Percentiles rank a stretch among this genome's conserved stretches.
Conservation (phyloP, 2,888 invertebrate species). For the Rhingia rostrata region DNA sequence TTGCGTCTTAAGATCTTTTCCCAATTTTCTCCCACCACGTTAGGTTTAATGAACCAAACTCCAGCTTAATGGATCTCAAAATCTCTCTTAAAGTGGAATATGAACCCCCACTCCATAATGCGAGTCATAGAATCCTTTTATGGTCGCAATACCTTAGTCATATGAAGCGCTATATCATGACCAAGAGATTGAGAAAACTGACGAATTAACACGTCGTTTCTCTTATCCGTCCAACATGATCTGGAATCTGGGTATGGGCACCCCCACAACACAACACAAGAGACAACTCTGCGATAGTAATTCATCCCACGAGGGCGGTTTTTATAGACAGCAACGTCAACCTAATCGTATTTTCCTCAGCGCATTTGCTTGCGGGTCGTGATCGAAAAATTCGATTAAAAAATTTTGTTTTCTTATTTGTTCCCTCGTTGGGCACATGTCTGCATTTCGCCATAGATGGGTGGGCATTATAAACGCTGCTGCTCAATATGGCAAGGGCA, state of each 20-base stretch:
- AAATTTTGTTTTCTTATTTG: constrained; percentile 18
- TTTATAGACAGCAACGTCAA: constrained; percentile 63
- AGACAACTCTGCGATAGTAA: constrained; percentile 19
- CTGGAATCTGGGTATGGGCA: background rate
- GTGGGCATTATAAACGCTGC: constrained; percentile 52
- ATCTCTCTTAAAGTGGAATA: background rate
- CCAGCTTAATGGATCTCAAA: background rate
- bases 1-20: constrained; percentile 18
- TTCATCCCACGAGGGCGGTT: constrained; percentile 53
- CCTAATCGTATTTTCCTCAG: constrained; percentile 13
- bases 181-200: background rate
- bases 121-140: constrained; percentile 38
- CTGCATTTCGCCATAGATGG: constrained; percentile 57
- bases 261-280: background rate
- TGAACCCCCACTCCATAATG: constrained; percentile 12
- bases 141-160: constrained; percentile 19
- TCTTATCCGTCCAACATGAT: constrained; percentile 29
- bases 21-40: background rate
- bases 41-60: constrained; percentile 15
- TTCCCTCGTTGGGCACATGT: constrained; percentile 46
- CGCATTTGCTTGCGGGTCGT: constrained; percentile 48
- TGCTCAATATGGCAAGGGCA: constrained; percentile 52
- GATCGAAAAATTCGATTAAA: constrained; percentile 64
- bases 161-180: background rate
- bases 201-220: constrained; percentile 57